Evolutionary conservation across 1,140 invertebrate genomes (phyloP), one percentile per base, ranked within the genome.

Genomic region (Panagrolaimus sp.): DNA sequence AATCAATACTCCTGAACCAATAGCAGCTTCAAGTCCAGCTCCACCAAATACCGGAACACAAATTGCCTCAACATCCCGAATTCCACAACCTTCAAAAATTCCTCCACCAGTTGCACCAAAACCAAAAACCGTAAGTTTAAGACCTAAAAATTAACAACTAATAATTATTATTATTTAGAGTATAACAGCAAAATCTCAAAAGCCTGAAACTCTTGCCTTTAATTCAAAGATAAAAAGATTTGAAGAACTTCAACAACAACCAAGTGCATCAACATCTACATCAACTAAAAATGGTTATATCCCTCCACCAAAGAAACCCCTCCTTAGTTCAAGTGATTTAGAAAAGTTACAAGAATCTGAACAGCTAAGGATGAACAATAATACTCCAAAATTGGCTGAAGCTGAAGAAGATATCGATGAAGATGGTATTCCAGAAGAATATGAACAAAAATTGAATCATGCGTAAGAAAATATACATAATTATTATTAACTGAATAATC

Each of bases 81-180:
- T 58, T 17, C 52, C 52, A 12, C 52, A 58, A 58, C 52, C 9
- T 2, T 21, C 28, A 1, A 14, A 17, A 58, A 28, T 58, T 21
- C 52, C 52, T n/a, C 52, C 52, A 28, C 52, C 52, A 58, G 52
- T 58, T 12, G 52, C 52, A n/a, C 52, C 52, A 28, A 58, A 58
- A n/a, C 52, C 52, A 26, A 58, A 58, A 17, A 21, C 28, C 17
- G 52, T 58, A 58, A 17, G 52, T 58, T 26, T n/a, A n/a, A 58
- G 0, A 14, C 17, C 17, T 24, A n/a, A n/a, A n/a, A n/a, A n/a
- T n/a, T n/a, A n/a, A n/a, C n/a, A n/a, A n/a, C n/a, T n/a, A n/a
- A n/a, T n/a, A n/a, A n/a, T n/a, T n/a, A n/a, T 12, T 21, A 12
- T 58, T 58, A n/a, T 3, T 28, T 26, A 28, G 10, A 58, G 10